Conservation (phyloP, 2,113 vertebrate species). For the Galeopterus variegatus region DNA sequence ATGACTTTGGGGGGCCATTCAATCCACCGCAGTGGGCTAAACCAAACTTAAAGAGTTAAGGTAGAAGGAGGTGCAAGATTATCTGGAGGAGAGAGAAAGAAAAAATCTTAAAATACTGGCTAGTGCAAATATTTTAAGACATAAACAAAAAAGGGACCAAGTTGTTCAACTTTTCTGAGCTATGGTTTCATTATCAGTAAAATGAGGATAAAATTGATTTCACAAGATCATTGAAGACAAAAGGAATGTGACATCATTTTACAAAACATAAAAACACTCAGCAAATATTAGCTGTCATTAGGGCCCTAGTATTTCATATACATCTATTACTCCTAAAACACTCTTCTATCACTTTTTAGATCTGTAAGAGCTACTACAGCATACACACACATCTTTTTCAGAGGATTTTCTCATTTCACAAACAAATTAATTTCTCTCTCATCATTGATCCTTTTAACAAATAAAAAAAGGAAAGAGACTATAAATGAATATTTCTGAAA, state of each 20-base stretch:
- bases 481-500: neutral
- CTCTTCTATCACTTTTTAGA: neutral
- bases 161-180: neutral
- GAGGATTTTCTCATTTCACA: neutral
- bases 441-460: neutral
- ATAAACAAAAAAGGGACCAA: neutral
- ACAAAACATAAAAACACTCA: conserved; percentile 7
- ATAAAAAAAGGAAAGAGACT: neutral
- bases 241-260: neutral
- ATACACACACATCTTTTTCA: neutral
- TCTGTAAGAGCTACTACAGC: neutral
- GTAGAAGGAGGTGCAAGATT: neutral
- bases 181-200: conserved; percentile 7
- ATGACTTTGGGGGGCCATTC: too few species aligned
- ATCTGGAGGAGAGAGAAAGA: neutral
- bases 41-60: neutral
- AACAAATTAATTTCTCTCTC: conserved; percentile 5
- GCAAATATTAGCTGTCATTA: neutral
- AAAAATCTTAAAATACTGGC: neutral
- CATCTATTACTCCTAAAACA: conserved; percentile 19
- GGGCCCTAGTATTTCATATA: neutral
- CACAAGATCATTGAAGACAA: neutral
- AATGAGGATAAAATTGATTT: conserved; percentile 29
- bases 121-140: conserved; percentile 16
- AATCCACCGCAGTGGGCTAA: neutral